phyloP scores from a whole-genome alignment of 2,888 invertebrate genomes.

The Scaptomyza flava region DNA sequence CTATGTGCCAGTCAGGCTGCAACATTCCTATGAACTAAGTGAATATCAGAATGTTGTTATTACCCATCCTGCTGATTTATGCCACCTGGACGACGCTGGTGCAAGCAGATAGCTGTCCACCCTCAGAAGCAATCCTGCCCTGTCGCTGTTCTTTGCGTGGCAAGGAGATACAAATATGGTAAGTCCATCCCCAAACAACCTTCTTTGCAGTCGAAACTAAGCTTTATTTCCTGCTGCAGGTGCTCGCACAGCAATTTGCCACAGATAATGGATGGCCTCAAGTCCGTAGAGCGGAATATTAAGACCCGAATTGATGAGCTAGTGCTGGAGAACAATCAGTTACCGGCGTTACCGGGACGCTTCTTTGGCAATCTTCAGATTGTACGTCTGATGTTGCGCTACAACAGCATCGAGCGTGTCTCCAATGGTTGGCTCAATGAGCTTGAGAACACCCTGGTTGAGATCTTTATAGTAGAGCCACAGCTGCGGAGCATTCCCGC shows the following conservation, averaged over 20 bases:
- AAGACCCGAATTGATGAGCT: conserved; percentile 92
- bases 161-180: conserved; percentile 95
- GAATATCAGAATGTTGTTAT: conserved; percentile 50
- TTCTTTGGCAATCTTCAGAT: conserved; percentile 91
- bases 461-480: conserved; percentile 94
- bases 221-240: conserved; percentile 85
- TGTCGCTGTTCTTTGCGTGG: conserved; percentile 92
- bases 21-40: conserved; percentile 36
- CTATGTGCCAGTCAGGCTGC: conserved; percentile 47
- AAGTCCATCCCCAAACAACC: conserved; percentile 50
- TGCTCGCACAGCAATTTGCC: conserved; percentile 95
- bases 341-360: conserved; percentile 93
- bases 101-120: conserved; percentile 87
- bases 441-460: conserved; percentile 90
- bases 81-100: conserved; percentile 29
- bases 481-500: conserved; percentile 91
- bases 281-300: conserved; percentile 87
- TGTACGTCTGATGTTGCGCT: conserved; percentile 91
- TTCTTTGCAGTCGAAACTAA: not conserved
- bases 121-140: conserved; percentile 91
- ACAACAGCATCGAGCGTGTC: conserved; percentile 92
- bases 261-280: conserved; percentile 90
- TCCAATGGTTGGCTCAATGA: conserved; percentile 93
- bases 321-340: conserved; percentile 93
- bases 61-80: conserved; percentile 49